A percentile compares a stretch with the other conserved stretches of the same genome.
These are phyloP conservation scores for Eueremaeus valkanovi DNA, from an alignment of 2,888 invertebrate species.

Conservation along the genomic window DNA sequence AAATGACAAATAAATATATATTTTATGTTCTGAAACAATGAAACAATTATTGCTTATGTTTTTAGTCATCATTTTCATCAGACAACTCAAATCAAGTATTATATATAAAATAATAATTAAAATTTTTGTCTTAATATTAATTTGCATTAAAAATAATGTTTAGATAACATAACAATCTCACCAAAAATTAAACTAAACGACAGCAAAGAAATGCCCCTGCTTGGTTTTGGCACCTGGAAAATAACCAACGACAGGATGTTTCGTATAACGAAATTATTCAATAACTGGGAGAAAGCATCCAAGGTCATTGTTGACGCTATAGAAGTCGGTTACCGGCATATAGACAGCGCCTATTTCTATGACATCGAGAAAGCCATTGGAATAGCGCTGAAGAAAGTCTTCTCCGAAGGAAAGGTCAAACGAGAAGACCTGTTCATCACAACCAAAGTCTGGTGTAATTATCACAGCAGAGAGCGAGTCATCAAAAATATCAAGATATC, in stretches of 20 bases:
- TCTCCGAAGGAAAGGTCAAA: neutral
- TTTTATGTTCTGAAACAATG: no score
- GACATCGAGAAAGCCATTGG: neutral
- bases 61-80: no score
- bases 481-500: neutral
- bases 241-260: neutral
- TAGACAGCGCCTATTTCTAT: neutral
- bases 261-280: no score
- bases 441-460: conserved; percentile 31
- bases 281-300: no score
- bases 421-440: conserved; percentile 32
- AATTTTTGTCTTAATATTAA: no score
- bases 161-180: no score
- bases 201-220: conserved; percentile 13
- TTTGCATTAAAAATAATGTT: no score
- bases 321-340: neutral
- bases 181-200: neutral
- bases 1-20: no score
- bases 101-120: no score
- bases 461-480: neutral
- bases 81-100: no score
- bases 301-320: neutral
- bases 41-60: no score
- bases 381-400: neutral
- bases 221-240: conserved; percentile 32